Conservation (phyloP, 2,797 vertebrate species). For the Poecilia gillii region DNA sequence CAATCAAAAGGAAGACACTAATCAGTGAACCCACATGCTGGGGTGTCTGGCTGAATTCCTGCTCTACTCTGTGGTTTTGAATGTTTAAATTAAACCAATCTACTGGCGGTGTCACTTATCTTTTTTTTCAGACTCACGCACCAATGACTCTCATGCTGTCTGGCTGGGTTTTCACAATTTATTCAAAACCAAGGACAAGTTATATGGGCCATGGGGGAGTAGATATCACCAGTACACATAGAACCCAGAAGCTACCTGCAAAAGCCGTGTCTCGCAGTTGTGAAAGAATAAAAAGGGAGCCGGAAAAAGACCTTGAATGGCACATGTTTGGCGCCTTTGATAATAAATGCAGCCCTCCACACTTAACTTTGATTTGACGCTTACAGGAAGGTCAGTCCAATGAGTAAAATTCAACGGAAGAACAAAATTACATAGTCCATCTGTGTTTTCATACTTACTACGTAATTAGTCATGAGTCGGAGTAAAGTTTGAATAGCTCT, state of each 20-base stretch:
- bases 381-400: slow-evolving; percentile 44
- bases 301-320: slow-evolving; percentile 50
- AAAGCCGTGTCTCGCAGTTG: slow-evolving; percentile 37
- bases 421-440: slow-evolving; percentile 17
- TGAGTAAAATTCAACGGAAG: slow-evolving; percentile 33
- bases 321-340: slow-evolving; percentile 62
- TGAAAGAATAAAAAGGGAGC: slow-evolving; percentile 16
- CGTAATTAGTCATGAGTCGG: slow-evolving; percentile 15
- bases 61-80: neutral
- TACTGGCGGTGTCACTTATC: slow-evolving; percentile 21
- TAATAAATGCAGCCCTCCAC: slow-evolving; percentile 53
- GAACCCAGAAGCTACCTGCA: slow-evolving; percentile 51
- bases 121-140: slow-evolving; percentile 43
- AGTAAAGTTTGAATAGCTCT: slow-evolving; percentile 16
- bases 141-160: slow-evolving; percentile 37
- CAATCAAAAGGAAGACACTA: slow-evolving; percentile 26
- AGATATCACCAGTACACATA: slow-evolving; percentile 54
- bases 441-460: slow-evolving; percentile 6
- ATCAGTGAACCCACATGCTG: slow-evolving; percentile 15
- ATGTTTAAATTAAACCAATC: slow-evolving; percentile 18
- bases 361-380: slow-evolving; percentile 43
- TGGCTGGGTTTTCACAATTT: slow-evolving; percentile 57
- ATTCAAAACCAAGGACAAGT: slow-evolving; percentile 66
- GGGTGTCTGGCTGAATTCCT: slow-evolving; percentile 10
- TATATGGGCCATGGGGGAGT: slow-evolving; percentile 43